Percentiles rank a stretch among this genome's conserved stretches.
These are phyloP conservation scores for Papilio glaucus DNA, from an alignment of 1,140 invertebrate species.

Conservation along the genomic window DNA sequence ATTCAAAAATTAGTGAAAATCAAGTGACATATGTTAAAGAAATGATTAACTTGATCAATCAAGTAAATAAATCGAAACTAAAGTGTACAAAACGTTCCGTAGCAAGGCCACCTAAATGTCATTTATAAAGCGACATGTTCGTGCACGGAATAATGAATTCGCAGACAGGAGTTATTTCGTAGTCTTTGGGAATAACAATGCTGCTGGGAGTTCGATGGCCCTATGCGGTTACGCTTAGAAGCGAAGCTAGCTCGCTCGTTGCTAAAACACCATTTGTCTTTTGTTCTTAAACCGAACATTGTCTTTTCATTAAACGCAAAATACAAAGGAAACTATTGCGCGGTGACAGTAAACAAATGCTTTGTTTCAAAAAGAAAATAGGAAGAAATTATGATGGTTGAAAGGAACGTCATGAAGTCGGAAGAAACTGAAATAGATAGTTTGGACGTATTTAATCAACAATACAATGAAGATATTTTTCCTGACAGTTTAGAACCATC, in stretches of 20 bases:
- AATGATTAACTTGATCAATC: constrained; percentile 10
- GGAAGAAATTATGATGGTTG: constrained; percentile 64
- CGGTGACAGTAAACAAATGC: constrained; percentile 17
- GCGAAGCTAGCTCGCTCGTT: constrained; percentile 42
- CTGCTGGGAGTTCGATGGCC: constrained; percentile 70
- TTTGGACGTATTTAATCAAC: constrained; percentile 66
- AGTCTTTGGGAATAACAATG: constrained; percentile 77
- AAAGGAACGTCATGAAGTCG: constrained; percentile 63
- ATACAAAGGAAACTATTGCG: not conserved
- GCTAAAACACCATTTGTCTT: constrained; percentile 42
- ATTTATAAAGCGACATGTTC: constrained; percentile 61
- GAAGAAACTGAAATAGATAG: constrained; percentile 71
- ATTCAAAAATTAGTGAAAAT: not conserved
- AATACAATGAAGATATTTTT: constrained; percentile 60
- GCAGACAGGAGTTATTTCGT: constrained; percentile 62
- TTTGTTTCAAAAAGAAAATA: constrained; percentile 12
- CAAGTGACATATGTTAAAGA: not conserved
- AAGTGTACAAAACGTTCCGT: constrained; percentile 38
- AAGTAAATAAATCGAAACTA: constrained; percentile 37
- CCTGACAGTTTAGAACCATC: constrained; percentile 74
- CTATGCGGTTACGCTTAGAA: constrained; percentile 54
- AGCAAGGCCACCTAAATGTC: constrained; percentile 65
- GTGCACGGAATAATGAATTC: constrained; percentile 71
- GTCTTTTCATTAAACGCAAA: constrained; percentile 26
- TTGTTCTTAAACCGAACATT: constrained; percentile 40